Evolutionary conservation across 2,888 invertebrate species (phyloP), one percentile per base, ranked within the genome.

Genomic region (Oxytorus armatus): DNA sequence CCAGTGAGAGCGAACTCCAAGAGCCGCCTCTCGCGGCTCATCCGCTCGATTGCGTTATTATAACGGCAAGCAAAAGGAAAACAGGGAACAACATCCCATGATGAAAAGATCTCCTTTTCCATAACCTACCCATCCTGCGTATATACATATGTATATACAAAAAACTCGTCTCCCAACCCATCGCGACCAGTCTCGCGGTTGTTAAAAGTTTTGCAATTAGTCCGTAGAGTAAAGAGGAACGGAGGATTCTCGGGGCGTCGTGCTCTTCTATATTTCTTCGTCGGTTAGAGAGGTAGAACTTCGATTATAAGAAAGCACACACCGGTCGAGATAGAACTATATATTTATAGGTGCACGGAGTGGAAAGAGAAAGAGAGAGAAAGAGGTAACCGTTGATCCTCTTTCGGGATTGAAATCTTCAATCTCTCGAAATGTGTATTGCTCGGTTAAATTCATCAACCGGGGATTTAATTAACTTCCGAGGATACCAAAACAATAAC

Each of bases 181-280:
- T 36, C 33, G 42, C 11, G 49, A 29, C 11, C 36, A 47, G 57
- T 63, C 73, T 42, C 57, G 59, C 49, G 72, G 72, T 82, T 73
- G 65, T 73, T 61, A 69, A 82, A 83, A 83, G 57, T 83, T 83
- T 83, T 77, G 78, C 73, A 83, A 82, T 83, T 83, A 83, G 77
- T 79, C 57, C 29, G 25, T 7, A 18, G 51, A 16, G n/a, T n/a
- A n/a, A n/a, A n/a, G 44, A 29, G 57, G 42, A 0, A 25, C 39
- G 44, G 21, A 72, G 51, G 61, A 44, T 69, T 25, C 61, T 70
- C 39, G 49, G 33, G 51, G 29, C 51, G 39, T 21, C 16, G 42
- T 66, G 42, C 59, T 72, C 47, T n/a, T n/a, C n/a, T 42, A 55
- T 61, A 47, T 76, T 76, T 63, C 79, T 74, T 66, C 74, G 66